Base-by-base conservation (phyloP, 2,888 invertebrate genomes). In the Rugalucina vietnamica region DNA sequence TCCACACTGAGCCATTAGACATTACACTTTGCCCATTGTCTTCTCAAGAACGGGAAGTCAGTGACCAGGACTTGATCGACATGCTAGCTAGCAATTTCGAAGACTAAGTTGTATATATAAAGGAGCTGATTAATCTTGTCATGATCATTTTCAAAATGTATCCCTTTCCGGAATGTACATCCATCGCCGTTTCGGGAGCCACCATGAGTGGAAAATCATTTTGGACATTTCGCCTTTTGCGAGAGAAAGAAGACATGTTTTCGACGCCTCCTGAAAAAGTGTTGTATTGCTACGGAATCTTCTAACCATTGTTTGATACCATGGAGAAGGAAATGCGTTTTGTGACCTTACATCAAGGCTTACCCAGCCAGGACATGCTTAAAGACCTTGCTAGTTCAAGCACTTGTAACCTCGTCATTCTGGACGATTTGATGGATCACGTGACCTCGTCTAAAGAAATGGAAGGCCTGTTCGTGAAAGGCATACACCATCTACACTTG, bases 231-330 rank as follows among this genome's bases (percentile, higher is more conserved):
- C 32, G 21, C 21, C 24, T 65, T n/a, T 4, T 65, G 65, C 4
- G 18, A 12, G 1, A 65, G 18, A 65, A 65, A 34, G 65, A 65
- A 34, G 65, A 10, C 21, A 65, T 34, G 65, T 60, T 60, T 27
- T 4, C 24, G 8, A 60, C 24, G 27, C 60, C 60, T 2, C 60
- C 27, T 8, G 4, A 60, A 60, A 60, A 60, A 60, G 29, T 27
- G 5, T 60, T 60, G 24, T 88, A 84, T 71, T 88, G 88, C 60
- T 88, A 79, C 73, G 86, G 88, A 43, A 82, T 86, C 3, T 82
- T 81, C 49, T 86, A 88, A 86, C 74, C 70, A 21, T 24, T 88
- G 50, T 88, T 73, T 78, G 84, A 84, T 1, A 69, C n/a, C 5
- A 87, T 87, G 82, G 82, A 82, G 37, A 50, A 71, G 29, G 76